phyloP scores from a whole-genome alignment of 2,888 invertebrate species.

The Megaustenia siamemsis region DNA sequence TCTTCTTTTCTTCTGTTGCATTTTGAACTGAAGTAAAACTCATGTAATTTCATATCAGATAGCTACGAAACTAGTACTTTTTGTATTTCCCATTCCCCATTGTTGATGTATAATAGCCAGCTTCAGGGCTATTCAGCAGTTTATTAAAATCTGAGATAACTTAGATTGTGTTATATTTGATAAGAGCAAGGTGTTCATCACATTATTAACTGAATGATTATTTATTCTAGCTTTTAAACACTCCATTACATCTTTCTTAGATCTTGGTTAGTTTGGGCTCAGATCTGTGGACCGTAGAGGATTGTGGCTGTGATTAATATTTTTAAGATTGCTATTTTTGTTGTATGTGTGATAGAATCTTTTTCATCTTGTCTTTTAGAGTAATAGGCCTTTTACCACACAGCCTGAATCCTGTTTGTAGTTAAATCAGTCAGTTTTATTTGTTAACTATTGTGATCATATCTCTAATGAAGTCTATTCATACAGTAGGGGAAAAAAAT shows the following conservation, averaged over 20 bases:
- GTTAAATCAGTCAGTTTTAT: background rate
- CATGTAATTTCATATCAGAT: too few relatives aligned
- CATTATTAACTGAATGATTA: background rate
- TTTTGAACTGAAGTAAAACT: too few relatives aligned
- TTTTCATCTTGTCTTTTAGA: background rate
- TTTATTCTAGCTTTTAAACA: background rate
- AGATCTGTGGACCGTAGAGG: background rate
- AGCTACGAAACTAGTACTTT: too few relatives aligned
- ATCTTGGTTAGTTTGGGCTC: constrained; percentile 2
- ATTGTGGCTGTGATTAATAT: background rate
- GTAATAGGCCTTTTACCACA: background rate
- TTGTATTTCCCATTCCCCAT: too few relatives aligned
- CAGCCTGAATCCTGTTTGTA: background rate
- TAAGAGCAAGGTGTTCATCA: background rate
- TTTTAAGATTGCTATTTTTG: background rate
- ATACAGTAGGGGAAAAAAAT: too few relatives aligned
- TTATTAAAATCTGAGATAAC: background rate
- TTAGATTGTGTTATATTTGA: background rate
- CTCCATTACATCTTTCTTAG: background rate
- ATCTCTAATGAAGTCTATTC: background rate
- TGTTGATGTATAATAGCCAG: too few relatives aligned
- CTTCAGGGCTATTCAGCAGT: background rate
- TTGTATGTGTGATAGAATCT: background rate
- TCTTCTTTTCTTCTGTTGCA: too few relatives aligned
- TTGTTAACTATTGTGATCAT: background rate